Percentiles rank a stretch among this genome's conserved stretches.
phyloP scores from a whole-genome alignment of 1,140 invertebrate genomes.

The Goniozus legneri region DNA sequence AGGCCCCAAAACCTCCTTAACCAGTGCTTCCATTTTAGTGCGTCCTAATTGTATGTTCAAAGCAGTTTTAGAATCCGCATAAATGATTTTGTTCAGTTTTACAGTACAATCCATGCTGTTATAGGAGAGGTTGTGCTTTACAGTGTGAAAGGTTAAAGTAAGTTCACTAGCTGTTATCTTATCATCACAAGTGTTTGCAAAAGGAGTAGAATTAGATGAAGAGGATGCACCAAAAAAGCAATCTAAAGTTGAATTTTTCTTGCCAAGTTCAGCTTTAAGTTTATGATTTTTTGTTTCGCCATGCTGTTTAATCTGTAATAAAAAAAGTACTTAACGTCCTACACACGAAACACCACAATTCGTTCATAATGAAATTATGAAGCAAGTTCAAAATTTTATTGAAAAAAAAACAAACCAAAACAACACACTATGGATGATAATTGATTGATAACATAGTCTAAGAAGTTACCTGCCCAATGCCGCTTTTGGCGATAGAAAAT shows the following conservation, averaged over 20 bases:
- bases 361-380: no score
- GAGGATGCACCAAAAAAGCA: neutral
- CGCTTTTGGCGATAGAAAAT: neutral
- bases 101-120: neutral
- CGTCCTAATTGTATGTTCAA: slow-evolving; percentile 1
- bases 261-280: neutral
- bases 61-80: neutral
- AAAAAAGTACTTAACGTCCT: no score
- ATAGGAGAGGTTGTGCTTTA: neutral
- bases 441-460: no score
- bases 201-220: neutral
- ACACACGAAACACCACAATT: no score
- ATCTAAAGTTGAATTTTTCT: neutral
- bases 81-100: neutral
- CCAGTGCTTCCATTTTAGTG: slow-evolving; percentile 6
- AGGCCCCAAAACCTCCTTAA: slow-evolving; percentile 6
- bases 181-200: neutral
- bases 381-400: no score
- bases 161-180: neutral
- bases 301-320: no score
- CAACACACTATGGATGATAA: no score
- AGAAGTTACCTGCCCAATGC: no score
- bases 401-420: no score
- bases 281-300: neutral
- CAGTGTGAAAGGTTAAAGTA: neutral